A percentile compares a stretch with the other conserved stretches of the same genome.
phyloP scores from a whole-genome alignment of 2,888 invertebrate genomes.

The Ophion ellenae region DNA sequence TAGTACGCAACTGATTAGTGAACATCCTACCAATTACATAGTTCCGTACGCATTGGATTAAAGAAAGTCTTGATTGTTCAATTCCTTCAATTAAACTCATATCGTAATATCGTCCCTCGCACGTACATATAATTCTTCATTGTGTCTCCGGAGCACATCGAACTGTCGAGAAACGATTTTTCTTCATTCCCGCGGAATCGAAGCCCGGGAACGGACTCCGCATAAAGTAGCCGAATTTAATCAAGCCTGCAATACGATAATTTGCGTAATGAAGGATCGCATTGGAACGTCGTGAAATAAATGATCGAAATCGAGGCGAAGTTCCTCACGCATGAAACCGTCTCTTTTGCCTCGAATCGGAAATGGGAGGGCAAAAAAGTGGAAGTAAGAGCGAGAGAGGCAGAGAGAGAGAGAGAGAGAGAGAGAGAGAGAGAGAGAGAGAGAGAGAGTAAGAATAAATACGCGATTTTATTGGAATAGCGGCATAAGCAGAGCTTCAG shows the following conservation, averaged over 20 bases:
- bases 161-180: slow-evolving; percentile 23
- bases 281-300: slow-evolving; percentile 28
- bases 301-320: slow-evolving; percentile 19
- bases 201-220: background rate
- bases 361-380: background rate
- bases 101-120: background rate
- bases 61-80: background rate
- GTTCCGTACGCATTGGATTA: background rate
- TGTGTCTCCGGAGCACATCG: background rate
- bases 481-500: slow-evolving; percentile 11
- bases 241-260: slow-evolving; percentile 26
- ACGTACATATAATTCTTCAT: slow-evolving; percentile 14
- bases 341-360: background rate
- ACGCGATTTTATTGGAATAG: slow-evolving; percentile 19
- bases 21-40: too few relatives aligned
- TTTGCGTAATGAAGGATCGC: slow-evolving; percentile 27
- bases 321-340: background rate
- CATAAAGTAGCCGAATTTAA: slow-evolving; percentile 24
- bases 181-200: slow-evolving; percentile 35
- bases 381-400: background rate
- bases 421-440: background rate
- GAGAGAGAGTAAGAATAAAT: background rate
- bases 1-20: too few relatives aligned
- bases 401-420: background rate
- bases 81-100: background rate